Percentiles rank a stretch among this genome's conserved stretches.
phyloP scores from a whole-genome alignment of 1,140 invertebrate genomes.

The Drosophila funebris region DNA sequence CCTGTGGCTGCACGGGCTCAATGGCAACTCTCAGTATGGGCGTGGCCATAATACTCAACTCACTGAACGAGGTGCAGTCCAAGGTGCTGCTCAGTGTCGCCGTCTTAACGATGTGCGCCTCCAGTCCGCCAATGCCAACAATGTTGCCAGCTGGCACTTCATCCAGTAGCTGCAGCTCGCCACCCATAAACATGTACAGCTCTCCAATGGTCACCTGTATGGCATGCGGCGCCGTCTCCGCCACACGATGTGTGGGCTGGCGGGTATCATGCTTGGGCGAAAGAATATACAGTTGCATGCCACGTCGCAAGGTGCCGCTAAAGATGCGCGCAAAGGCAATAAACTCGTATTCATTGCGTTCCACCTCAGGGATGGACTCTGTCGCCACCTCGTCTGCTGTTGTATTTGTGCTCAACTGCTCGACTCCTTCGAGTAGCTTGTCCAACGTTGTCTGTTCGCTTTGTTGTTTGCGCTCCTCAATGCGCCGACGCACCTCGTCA shows the following conservation, averaged over 20 bases:
- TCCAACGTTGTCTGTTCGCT: constrained; percentile 84
- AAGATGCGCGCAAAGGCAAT: constrained; percentile 97
- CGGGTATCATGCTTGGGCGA: constrained; percentile 96
- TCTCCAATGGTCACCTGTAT: constrained; percentile 87
- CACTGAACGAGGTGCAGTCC: constrained; percentile 95
- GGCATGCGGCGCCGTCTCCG: constrained; percentile 83
- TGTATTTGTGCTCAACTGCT: constrained; percentile 63
- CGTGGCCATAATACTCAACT: constrained; percentile 90
- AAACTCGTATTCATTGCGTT: constrained; percentile 88
- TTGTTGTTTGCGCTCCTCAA: constrained; percentile 85
- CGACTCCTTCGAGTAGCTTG: constrained; percentile 84
- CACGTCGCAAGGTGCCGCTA: constrained; percentile 92
- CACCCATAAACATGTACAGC: constrained; percentile 96
- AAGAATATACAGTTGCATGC: constrained; percentile 92
- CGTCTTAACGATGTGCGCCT: constrained; percentile 94
- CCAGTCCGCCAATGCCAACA: constrained; percentile 93
- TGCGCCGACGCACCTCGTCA: constrained; percentile 88
- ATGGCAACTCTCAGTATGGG: constrained; percentile 97
- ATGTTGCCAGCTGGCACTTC: constrained; percentile 95
- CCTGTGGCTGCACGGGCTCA: constrained; percentile 93
- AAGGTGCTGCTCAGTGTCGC: constrained; percentile 94
- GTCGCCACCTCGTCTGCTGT: constrained; percentile 39
- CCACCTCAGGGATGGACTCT: constrained; percentile 46
- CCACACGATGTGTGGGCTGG: constrained; percentile 62
- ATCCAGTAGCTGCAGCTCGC: constrained; percentile 93